Evolutionary conservation across 2,888 invertebrate species (phyloP).

Genomic region (Volucella inanis): DNA sequence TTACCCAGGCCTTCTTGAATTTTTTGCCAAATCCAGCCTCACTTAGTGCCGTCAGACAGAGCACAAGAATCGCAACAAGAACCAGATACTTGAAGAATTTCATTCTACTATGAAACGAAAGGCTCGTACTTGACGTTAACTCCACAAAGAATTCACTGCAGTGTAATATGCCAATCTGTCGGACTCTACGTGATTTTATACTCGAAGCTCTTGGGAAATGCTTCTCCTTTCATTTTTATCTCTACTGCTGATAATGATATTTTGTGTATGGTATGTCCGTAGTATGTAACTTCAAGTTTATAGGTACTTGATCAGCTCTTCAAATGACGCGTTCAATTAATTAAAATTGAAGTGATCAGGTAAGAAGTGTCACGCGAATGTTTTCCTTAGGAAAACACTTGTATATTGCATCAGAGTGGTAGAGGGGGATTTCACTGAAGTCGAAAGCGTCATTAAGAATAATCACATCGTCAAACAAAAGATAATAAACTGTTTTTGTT

Average conservation of each 20-base stretch:
- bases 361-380: background rate
- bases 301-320: constrained; percentile 2
- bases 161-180: background rate
- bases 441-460: too few relatives aligned
- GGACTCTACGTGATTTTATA: constrained; percentile 31
- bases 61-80: constrained; percentile 35
- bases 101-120: constrained; percentile 21
- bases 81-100: constrained; percentile 48
- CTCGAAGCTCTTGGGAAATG: background rate
- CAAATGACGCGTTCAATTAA: background rate
- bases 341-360: background rate
- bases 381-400: constrained; percentile 2
- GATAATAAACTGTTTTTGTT: too few relatives aligned
- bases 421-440: too few relatives aligned
- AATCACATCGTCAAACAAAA: too few relatives aligned
- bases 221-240: background rate
- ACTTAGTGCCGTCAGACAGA: constrained; percentile 52
- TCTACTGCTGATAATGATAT: constrained; percentile 6
- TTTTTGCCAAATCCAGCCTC: constrained; percentile 59
- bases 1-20: constrained; percentile 52
- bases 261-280: background rate
- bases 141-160: background rate
- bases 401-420: too few relatives aligned
- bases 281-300: background rate
- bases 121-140: background rate